A percentile compares a stretch with the other conserved stretches of the same genome.
Evolutionary conservation across 2,888 invertebrate genomes (phyloP).

Genomic region (Luperina nickerlii): DNA sequence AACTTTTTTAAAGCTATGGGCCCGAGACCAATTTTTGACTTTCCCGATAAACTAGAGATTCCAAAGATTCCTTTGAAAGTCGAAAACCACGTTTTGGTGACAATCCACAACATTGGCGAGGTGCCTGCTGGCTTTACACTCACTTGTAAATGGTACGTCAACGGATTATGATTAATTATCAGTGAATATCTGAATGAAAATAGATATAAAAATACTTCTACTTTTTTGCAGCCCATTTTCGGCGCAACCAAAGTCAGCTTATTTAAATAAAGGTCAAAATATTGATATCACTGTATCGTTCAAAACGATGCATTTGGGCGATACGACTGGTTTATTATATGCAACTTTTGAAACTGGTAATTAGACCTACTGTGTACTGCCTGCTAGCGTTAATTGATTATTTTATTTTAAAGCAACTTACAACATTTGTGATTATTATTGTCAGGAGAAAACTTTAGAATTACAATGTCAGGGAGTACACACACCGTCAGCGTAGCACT

Average conservation of each 20-base stretch:
- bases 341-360: constrained; percentile 84
- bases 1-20: constrained; percentile 80
- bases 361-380: not conserved
- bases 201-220: not conserved
- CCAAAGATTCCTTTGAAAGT: constrained; percentile 82
- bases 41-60: constrained; percentile 80
- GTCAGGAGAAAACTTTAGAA: constrained; percentile 87
- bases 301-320: constrained; percentile 86
- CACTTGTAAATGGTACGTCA: constrained; percentile 77
- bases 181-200: not conserved
- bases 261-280: constrained; percentile 85
- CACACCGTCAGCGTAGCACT: constrained; percentile 86
- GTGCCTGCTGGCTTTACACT: constrained; percentile 81
- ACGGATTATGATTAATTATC: constrained; percentile 5
- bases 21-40: constrained; percentile 83
- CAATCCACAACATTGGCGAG: constrained; percentile 79
- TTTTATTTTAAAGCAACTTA: constrained; percentile 5
- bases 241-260: constrained; percentile 87
- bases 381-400: not conserved
- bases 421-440: constrained; percentile 3
- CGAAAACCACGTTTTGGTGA: constrained; percentile 73
- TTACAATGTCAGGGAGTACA: constrained; percentile 84
- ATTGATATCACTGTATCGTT: constrained; percentile 88
- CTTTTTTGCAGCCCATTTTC: constrained; percentile 86
- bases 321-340: constrained; percentile 76